phyloP scores from a whole-genome alignment of 2,113 vertebrate genomes.

The Aplodontia rufa region DNA sequence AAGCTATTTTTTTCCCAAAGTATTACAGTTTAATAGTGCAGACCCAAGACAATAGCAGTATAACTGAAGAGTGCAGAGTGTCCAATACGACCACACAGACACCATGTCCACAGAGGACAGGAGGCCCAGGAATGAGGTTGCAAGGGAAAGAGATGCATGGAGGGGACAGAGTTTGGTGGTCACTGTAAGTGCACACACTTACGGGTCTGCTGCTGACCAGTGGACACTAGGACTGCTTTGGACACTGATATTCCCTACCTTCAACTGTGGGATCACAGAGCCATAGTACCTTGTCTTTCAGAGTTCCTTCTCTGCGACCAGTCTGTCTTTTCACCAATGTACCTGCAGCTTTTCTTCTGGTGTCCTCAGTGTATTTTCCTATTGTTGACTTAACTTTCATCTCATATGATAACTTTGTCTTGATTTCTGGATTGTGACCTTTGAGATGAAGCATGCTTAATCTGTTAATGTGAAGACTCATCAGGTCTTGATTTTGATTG shows the following conservation, averaged over 20 bases:
- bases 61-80: not conserved
- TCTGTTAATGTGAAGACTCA: not conserved
- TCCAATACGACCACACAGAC: fast-evolving
- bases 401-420: not conserved
- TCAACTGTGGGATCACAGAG: not conserved
- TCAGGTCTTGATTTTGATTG: not conserved
- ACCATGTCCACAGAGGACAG: not conserved
- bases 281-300: not conserved
- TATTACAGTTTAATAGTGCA: not conserved
- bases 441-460: not conserved
- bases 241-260: not conserved
- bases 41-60: not conserved
- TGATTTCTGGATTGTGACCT: not conserved
- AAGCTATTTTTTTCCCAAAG: not conserved
- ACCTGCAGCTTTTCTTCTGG: not conserved
- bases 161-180: not conserved
- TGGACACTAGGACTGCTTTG: not conserved
- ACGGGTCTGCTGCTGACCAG: not conserved
- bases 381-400: not conserved
- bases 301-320: not conserved
- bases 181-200: fast-evolving
- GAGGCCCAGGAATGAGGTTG: fast-evolving
- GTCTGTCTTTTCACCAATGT: not conserved
- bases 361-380: not conserved
- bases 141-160: not conserved